phyloP scores from a whole-genome alignment of 1,140 invertebrate genomes.

The Drosophila insularis region DNA sequence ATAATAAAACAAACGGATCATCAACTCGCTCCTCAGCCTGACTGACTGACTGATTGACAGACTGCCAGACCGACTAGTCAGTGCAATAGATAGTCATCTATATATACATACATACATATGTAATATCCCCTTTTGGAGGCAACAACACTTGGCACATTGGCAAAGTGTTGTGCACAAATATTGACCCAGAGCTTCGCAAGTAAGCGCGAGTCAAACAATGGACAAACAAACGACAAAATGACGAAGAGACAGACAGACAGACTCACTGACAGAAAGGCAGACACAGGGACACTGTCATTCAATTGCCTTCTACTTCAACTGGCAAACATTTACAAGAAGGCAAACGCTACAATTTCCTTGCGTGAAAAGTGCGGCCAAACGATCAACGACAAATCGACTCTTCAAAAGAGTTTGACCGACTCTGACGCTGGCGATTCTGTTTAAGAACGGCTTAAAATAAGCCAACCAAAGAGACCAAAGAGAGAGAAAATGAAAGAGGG shows the following conservation, averaged over 20 bases:
- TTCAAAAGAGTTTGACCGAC: slow-evolving; percentile 5
- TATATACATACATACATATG: background rate
- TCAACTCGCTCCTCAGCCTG: background rate
- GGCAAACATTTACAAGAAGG: slow-evolving; percentile 10
- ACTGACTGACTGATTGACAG: background rate
- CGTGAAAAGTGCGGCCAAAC: slow-evolving; percentile 52
- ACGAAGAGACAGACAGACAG: slow-evolving; percentile 2
- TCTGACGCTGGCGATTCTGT: slow-evolving; percentile 45
- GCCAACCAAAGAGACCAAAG: background rate
- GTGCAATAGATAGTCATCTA: too few species aligned
- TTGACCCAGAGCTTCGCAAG: slow-evolving; percentile 76
- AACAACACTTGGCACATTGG: slow-evolving; percentile 74
- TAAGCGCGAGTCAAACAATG: slow-evolving; percentile 78
- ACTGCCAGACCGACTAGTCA: background rate
- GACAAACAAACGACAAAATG: slow-evolving; percentile 52
- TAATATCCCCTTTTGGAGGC: background rate
- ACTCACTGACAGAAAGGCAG: slow-evolving; percentile 44
- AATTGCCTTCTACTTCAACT: background rate
- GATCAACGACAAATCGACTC: slow-evolving; percentile 17
- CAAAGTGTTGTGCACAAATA: slow-evolving; percentile 77
- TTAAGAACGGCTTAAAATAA: slow-evolving; percentile 66
- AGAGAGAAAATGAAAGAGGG: background rate
- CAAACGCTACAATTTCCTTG: slow-evolving; percentile 41
- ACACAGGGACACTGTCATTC: slow-evolving; percentile 8
- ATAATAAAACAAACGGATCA: slow-evolving; percentile 4